phyloP scores from a whole-genome alignment of 2,113 vertebrate genomes.

The Sinocyclocheilus anshuiensis region DNA sequence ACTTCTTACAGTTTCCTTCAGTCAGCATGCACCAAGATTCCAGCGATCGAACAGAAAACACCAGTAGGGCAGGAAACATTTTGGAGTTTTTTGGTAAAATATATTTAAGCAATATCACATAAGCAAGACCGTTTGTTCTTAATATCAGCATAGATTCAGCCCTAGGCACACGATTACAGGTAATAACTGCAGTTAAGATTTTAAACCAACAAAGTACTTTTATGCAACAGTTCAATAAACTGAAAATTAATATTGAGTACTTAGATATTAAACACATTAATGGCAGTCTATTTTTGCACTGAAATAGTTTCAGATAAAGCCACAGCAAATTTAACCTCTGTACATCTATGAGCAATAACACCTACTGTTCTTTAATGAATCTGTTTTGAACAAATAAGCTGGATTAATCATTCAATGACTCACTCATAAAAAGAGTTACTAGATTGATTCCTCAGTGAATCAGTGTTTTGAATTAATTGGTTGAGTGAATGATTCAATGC shows the following conservation, averaged over 20 bases:
- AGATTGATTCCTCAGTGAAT: neutral
- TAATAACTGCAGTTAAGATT: neutral
- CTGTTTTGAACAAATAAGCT: neutral
- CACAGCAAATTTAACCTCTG: neutral
- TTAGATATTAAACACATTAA: neutral
- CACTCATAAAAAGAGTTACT: neutral
- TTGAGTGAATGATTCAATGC: neutral
- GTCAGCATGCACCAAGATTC: neutral
- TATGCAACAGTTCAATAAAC: neutral
- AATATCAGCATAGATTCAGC: neutral
- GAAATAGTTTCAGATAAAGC: neutral
- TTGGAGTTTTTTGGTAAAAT: neutral
- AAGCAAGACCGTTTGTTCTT: neutral
- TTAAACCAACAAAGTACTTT: neutral
- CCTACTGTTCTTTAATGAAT: neutral
- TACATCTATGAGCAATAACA: too few relatives aligned
- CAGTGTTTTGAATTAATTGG: neutral
- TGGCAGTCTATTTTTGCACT: neutral
- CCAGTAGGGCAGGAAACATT: neutral
- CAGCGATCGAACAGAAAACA: neutral
- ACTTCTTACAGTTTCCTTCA: neutral
- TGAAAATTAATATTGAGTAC: neutral
- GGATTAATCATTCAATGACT: neutral
- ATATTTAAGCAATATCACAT: neutral
- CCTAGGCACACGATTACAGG: neutral